Conservation (phyloP, 2,888 invertebrate genomes). For the Sinopyrophorus schimmeli region DNA sequence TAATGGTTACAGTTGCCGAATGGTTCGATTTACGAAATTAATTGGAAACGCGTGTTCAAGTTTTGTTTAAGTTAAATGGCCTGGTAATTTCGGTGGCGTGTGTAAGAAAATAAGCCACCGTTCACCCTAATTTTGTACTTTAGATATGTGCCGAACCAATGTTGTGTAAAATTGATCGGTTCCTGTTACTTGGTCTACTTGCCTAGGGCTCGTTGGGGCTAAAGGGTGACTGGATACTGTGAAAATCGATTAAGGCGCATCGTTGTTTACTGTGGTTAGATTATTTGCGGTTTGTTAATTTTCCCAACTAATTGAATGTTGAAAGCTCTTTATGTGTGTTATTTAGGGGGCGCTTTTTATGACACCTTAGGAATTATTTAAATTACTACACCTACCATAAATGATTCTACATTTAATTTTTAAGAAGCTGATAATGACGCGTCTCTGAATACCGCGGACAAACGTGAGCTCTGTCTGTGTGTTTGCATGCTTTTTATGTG, state of each 20-base stretch:
- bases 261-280: constrained; percentile 27
- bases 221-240: constrained; percentile 30
- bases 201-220: constrained; percentile 26
- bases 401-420: no score
- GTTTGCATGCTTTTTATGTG: constrained; percentile 39
- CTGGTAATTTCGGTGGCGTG: constrained; percentile 22
- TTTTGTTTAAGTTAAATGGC: constrained; percentile 13
- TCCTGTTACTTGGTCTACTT: constrained; percentile 42
- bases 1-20: constrained; percentile 6
- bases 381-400: no score
- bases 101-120: constrained; percentile 27
- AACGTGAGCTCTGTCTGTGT: constrained; percentile 48
- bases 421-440: no score
- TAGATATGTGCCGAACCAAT: constrained; percentile 46
- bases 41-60: constrained; percentile 23
- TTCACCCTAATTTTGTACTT: constrained; percentile 35
- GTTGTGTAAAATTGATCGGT: constrained; percentile 56
- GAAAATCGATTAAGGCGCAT: constrained; percentile 34
- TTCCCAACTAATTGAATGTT: constrained; percentile 9
- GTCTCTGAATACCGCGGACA: constrained; percentile 52
- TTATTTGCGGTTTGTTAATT: constrained; percentile 27
- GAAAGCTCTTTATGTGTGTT: no score
- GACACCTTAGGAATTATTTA: no score
- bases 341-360: no score
- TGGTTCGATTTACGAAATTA: constrained; percentile 8